These are phyloP conservation scores for Camelus dromedarius DNA, from an alignment of 2,113 vertebrate species.

Conservation along the genomic window DNA sequence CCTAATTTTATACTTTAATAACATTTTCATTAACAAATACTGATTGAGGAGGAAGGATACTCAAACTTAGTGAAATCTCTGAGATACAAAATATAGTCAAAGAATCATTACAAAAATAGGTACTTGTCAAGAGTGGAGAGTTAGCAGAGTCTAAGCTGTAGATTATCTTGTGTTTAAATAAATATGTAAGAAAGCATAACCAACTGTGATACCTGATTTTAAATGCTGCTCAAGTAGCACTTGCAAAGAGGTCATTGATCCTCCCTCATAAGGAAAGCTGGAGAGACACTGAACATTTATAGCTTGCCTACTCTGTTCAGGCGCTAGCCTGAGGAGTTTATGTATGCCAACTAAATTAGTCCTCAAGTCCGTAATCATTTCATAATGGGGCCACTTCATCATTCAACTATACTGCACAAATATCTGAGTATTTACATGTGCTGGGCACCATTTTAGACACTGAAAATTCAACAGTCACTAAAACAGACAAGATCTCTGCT, in stretches of 20 bases:
- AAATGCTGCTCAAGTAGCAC: constrained; percentile 5
- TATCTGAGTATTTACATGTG: background rate
- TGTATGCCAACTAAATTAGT: background rate
- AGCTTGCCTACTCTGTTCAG: background rate
- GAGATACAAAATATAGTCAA: background rate
- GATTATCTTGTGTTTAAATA: background rate
- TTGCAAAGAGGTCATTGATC: background rate
- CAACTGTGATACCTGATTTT: background rate
- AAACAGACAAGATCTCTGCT: background rate
- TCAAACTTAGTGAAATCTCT: background rate
- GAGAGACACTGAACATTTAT: background rate
- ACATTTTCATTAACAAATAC: background rate
- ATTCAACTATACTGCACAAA: background rate
- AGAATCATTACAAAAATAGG: constrained; percentile 22
- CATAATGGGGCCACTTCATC: background rate
- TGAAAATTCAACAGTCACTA: background rate
- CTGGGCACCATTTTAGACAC: background rate
- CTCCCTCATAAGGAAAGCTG: background rate
- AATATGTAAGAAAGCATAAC: background rate
- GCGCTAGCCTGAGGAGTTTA: no score
- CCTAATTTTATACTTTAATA: constrained; percentile 29
- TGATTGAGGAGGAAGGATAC: background rate
- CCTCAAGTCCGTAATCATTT: background rate
- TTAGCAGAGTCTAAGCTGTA: background rate
- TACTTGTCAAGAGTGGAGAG: background rate